Percentiles rank a stretch among this genome's conserved stretches.
These are phyloP conservation scores for Machimus rusticus DNA, from an alignment of 2,888 invertebrate species.

Conservation along the genomic window DNA sequence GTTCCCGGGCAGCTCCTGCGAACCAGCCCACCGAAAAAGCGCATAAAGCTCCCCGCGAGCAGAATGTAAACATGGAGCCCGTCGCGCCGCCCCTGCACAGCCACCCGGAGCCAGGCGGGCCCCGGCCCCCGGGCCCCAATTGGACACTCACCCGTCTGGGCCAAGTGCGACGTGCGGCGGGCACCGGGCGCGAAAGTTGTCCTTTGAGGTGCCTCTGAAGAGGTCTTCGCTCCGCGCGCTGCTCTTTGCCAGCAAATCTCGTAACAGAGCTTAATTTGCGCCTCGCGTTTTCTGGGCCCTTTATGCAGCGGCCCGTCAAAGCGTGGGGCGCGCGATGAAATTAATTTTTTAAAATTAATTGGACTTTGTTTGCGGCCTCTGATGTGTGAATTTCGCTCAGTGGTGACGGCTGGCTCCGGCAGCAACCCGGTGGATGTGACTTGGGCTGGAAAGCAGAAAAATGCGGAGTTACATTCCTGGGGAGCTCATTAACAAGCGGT, in stretches of 20 bases:
- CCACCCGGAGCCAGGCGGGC: neutral
- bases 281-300: neutral
- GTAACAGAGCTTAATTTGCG: constrained; percentile 1
- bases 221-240: neutral
- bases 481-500: constrained; percentile 17
- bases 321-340: neutral
- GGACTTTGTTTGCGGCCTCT: constrained; percentile 20
- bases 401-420: neutral
- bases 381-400: constrained; percentile 5
- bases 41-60: neutral
- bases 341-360: constrained; percentile 34
- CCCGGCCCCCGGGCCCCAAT: neutral
- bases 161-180: neutral
- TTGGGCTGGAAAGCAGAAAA: constrained; percentile 13
- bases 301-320: neutral
- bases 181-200: neutral
- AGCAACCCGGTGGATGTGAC: neutral
- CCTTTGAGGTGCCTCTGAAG: constrained; percentile 23
- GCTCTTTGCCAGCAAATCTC: neutral
- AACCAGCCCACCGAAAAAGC: neutral
- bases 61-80: neutral
- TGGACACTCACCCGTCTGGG: neutral
- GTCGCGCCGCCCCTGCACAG: neutral
- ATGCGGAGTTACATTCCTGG: constrained; percentile 13
- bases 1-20: neutral